Percentiles rank a stretch among this genome's conserved stretches.
Evolutionary conservation across 2,888 invertebrate species (phyloP).

Genomic region (Chrysolina oricalcia): DNA sequence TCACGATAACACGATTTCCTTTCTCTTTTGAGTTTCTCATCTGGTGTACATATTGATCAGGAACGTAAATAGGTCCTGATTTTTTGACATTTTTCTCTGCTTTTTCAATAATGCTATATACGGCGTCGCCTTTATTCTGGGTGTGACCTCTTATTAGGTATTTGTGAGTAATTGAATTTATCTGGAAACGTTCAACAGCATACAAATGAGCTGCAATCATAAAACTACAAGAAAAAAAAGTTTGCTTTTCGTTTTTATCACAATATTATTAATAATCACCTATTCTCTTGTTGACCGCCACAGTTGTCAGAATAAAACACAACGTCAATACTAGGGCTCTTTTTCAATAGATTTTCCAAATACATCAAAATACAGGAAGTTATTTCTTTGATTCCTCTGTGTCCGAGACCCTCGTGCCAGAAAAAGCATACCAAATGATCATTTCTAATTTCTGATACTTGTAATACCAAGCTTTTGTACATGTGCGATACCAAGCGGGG

Average conservation of each 20-base stretch:
- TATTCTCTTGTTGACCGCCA: slow-evolving; percentile 40
- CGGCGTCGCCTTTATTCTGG: slow-evolving; percentile 44
- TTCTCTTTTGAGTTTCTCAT: slow-evolving; percentile 43
- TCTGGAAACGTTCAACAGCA: slow-evolving; percentile 33
- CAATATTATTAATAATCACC: slow-evolving; percentile 19
- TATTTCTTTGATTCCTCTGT: slow-evolving; percentile 45
- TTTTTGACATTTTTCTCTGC: slow-evolving; percentile 26
- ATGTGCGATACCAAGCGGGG: too few relatives aligned
- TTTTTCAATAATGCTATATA: slow-evolving; percentile 43
- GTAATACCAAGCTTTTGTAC: too few relatives aligned
- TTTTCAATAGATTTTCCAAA: slow-evolving; percentile 35
- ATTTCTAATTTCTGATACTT: slow-evolving; percentile 31
- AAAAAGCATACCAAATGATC: slow-evolving; percentile 35
- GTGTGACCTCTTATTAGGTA: slow-evolving; percentile 44
- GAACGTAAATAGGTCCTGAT: slow-evolving; percentile 42
- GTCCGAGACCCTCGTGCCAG: slow-evolving; percentile 46
- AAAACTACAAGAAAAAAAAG: slow-evolving; percentile 33
- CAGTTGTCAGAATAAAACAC: slow-evolving; percentile 43
- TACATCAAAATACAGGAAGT: slow-evolving; percentile 34
- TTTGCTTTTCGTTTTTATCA: not conserved
- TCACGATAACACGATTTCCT: slow-evolving; percentile 35
- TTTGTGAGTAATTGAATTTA: slow-evolving; percentile 45
- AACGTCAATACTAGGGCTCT: slow-evolving; percentile 25
- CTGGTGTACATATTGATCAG: slow-evolving; percentile 37
- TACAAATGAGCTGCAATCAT: slow-evolving; percentile 38